Conservation (phyloP, 1,140 invertebrate species). For the Varroa destructor region DNA sequence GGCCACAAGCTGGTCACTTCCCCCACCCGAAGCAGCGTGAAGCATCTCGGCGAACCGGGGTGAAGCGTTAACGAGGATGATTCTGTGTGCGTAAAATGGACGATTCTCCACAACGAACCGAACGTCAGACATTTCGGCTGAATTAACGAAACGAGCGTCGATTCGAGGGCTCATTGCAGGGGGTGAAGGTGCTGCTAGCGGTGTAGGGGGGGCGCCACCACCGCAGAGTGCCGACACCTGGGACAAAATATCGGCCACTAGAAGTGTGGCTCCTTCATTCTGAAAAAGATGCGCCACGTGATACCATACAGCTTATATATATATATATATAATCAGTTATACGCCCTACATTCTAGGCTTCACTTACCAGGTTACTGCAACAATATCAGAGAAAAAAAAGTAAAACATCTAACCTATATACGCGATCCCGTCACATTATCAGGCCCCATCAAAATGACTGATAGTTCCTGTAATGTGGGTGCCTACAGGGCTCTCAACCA, state of each 20-base stretch:
- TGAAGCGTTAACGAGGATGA: constrained; percentile 76
- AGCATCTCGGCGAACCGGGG: constrained; percentile 71
- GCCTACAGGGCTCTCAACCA: too few species aligned
- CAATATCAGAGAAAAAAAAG: too few species aligned
- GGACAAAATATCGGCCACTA: constrained; percentile 73
- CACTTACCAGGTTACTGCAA: too few species aligned
- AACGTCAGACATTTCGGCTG: constrained; percentile 74
- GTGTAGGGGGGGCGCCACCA: constrained; percentile 67
- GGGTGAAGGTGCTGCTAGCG: constrained; percentile 54
- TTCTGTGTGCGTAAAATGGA: constrained; percentile 86
- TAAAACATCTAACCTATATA: too few species aligned
- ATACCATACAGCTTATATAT: not conserved
- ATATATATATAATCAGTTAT: not conserved
- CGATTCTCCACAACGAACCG: constrained; percentile 77
- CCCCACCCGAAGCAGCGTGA: constrained; percentile 58
- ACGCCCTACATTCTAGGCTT: too few species aligned
- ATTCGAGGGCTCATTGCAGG: constrained; percentile 47
- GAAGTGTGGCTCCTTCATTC: constrained; percentile 72
- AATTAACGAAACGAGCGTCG: constrained; percentile 80
- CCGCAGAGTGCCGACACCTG: constrained; percentile 50
- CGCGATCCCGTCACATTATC: too few species aligned
- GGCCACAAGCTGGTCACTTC: constrained; percentile 65
- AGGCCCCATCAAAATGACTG: too few species aligned
- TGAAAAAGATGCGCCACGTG: constrained; percentile 38
- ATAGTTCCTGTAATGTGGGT: too few species aligned